phyloP scores from a whole-genome alignment of 2,113 vertebrate genomes.

The Balaeniceps rex region DNA sequence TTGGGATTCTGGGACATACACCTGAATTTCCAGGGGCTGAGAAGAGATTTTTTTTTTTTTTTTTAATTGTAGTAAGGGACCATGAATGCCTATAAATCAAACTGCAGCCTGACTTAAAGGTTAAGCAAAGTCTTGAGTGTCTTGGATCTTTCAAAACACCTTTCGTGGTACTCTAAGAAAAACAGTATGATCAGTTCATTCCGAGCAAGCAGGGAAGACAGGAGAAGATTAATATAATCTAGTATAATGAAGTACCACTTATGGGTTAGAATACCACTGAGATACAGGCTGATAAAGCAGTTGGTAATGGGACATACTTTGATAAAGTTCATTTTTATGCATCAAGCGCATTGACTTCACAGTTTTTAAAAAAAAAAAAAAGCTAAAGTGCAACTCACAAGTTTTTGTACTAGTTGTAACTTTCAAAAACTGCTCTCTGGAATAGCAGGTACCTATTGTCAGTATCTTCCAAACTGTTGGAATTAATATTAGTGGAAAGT shows the following conservation, averaged over 20 bases:
- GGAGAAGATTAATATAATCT: not conserved
- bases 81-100: not conserved
- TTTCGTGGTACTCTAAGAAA: not conserved
- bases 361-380: not conserved
- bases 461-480: not conserved
- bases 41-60: not conserved
- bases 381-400: not conserved
- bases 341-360: not conserved
- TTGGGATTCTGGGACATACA: not conserved
- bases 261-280: not conserved
- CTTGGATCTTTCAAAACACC: not conserved
- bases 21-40: not conserved
- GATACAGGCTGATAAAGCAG: not conserved
- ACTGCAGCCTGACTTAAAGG: not conserved
- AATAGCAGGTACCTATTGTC: not conserved
- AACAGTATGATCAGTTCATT: not conserved
- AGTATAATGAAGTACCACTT: not conserved
- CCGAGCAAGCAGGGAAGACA: not conserved
- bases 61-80: not conserved
- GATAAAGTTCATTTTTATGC: not conserved
- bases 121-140: not conserved
- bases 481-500: not conserved
- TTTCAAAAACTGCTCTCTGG: not conserved
- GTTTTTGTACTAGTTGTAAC: not conserved
- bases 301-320: not conserved